Evolutionary conservation across 2,888 invertebrate species (phyloP).

Genomic region (Leptopilina drosophilae): DNA sequence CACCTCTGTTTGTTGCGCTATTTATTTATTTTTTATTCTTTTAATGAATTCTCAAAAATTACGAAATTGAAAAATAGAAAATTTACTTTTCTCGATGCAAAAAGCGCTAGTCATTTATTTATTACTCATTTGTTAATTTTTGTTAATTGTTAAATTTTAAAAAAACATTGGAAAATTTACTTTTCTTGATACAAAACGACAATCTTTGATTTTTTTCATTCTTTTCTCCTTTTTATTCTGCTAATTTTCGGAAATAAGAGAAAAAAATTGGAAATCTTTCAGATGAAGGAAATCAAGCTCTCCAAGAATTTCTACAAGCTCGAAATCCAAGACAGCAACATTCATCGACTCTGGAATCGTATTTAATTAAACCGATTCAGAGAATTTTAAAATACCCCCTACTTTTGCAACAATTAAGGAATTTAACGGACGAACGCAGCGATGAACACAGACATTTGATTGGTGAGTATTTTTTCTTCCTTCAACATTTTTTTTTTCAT

Average conservation of each 20-base stretch:
- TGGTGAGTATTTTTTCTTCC: slow-evolving; percentile 78
- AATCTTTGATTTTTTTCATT: no score
- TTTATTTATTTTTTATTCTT: no score
- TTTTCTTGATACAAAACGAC: no score
- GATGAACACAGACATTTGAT: slow-evolving; percentile 97
- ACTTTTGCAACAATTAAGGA: slow-evolving; percentile 94
- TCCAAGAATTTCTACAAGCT: slow-evolving; percentile 96
- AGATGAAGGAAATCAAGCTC: slow-evolving; percentile 97
- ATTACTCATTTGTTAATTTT: no score
- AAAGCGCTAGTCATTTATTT: no score
- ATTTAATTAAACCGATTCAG: slow-evolving; percentile 99
- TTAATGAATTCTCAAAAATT: no score
- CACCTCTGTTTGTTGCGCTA: no score
- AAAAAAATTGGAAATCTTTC: slow-evolving; percentile 44
- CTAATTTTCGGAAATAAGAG: not conserved
- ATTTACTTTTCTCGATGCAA: no score
- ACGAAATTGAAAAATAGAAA: no score
- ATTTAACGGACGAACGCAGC: slow-evolving; percentile 93
- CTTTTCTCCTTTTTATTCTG: not conserved
- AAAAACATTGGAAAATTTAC: no score
- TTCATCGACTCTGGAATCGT: slow-evolving; percentile 97
- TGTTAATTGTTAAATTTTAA: no score
- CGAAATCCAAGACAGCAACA: slow-evolving; percentile 98
- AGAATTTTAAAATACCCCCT: slow-evolving; percentile 98
- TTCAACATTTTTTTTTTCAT: not conserved